Percentiles rank a stretch among this genome's conserved stretches.
phyloP scores from a whole-genome alignment of 2,113 vertebrate genomes.

The Emydocephalus ijimae region DNA sequence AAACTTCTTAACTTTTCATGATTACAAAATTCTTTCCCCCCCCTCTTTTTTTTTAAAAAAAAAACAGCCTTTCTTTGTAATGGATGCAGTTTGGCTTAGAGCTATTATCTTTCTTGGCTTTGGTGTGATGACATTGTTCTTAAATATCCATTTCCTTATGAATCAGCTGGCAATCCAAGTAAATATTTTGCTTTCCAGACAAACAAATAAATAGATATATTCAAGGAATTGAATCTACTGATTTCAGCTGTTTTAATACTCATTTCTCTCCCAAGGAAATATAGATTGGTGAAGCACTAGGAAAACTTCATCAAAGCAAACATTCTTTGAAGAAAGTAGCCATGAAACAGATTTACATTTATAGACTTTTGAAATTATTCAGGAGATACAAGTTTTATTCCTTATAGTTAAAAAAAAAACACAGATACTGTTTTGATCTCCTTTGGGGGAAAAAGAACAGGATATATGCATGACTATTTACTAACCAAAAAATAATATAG shows the following conservation, averaged over 20 bases:
- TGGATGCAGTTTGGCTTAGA: neutral
- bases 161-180: neutral
- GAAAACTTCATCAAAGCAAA: neutral
- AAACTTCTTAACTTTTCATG: neutral
- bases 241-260: neutral
- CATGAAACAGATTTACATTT: neutral
- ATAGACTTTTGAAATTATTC: neutral
- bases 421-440: neutral
- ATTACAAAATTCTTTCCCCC: neutral
- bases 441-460: neutral
- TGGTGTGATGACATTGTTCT: neutral
- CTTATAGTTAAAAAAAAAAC: neutral
- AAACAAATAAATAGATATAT: neutral
- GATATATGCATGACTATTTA: neutral
- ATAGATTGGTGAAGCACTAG: neutral
- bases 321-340: neutral
- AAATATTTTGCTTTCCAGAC: neutral
- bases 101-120: neutral
- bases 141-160: neutral
- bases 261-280: neutral
- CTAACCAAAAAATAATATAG: neutral
- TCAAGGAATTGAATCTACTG: neutral
- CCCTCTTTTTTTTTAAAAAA: neutral
- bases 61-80: neutral
- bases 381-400: neutral